These are phyloP conservation scores for Pristionchus japonicus DNA, from an alignment of 2,888 invertebrate genomes.

Conservation along the genomic window DNA sequence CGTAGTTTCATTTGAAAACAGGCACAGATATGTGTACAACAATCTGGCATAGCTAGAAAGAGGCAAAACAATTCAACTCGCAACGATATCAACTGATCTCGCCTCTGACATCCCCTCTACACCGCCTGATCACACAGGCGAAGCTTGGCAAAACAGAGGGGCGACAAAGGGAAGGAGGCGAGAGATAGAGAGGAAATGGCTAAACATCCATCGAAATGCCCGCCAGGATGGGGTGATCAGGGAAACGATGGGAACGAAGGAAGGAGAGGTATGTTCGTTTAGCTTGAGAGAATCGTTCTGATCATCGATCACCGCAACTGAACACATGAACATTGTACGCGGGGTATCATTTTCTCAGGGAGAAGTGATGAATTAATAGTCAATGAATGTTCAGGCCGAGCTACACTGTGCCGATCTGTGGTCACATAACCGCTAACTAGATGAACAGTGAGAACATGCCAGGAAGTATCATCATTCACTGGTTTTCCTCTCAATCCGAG, in stretches of 20 bases:
- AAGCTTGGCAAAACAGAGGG: background rate
- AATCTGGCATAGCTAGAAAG: no score
- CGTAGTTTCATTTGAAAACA: no score
- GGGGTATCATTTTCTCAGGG: no score
- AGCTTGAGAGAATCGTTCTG: no score
- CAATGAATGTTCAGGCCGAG: background rate
- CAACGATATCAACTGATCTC: background rate
- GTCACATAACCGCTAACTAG: no score
- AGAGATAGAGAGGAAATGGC: background rate
- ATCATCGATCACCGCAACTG: no score
- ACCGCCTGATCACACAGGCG: background rate
- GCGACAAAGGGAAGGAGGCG: background rate
- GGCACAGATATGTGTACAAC: no score
- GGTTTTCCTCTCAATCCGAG: background rate
- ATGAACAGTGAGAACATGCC: background rate
- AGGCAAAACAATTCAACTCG: no score
- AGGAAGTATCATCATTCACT: conserved; percentile 18
- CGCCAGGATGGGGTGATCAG: background rate
- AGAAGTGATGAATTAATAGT: background rate
- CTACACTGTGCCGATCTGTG: background rate
- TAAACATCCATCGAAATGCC: background rate
- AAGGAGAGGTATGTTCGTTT: background rate
- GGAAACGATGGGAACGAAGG: background rate
- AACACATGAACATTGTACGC: background rate
- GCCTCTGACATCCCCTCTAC: background rate